Conservation (phyloP, 1,140 invertebrate species). For the Drosophila nigromelanica region DNA sequence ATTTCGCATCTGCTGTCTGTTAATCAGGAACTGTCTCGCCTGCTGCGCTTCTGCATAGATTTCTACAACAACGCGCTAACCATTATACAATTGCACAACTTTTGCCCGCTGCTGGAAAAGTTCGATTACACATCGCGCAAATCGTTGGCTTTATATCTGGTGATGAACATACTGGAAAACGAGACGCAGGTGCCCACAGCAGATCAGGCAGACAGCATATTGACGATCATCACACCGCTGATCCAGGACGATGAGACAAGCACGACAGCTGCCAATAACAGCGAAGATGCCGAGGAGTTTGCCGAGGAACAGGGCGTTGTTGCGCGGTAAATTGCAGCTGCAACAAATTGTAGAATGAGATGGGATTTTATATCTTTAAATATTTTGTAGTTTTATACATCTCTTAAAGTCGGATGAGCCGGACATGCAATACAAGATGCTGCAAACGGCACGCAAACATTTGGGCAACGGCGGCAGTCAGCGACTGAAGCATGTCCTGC, state of each 20-base stretch:
- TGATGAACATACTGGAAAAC: conserved; percentile 85
- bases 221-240: conserved; percentile 93
- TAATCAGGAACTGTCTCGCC: conserved; percentile 91
- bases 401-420: conserved; percentile 93
- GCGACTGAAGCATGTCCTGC: conserved; percentile 95
- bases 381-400: conserved; percentile 91
- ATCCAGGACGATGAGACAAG: conserved; percentile 92
- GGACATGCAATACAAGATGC: conserved; percentile 97
- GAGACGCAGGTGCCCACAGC: conserved; percentile 94
- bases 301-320: conserved; percentile 97
- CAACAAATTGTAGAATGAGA: neutral
- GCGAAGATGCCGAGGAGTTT: conserved; percentile 95
- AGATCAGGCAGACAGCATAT: conserved; percentile 91
- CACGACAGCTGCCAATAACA: conserved; percentile 83
- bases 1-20: conserved; percentile 76
- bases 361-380: too few relatives aligned
- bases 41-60: conserved; percentile 97
- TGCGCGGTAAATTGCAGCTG: conserved; percentile 81
- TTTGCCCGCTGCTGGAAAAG: conserved; percentile 92
- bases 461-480: conserved; percentile 94
- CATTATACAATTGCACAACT: conserved; percentile 93
- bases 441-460: conserved; percentile 94
- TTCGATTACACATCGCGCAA: conserved; percentile 96
- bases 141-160: conserved; percentile 92
- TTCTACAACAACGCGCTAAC: conserved; percentile 97